phyloP scores from a whole-genome alignment of 2,888 invertebrate species.

The Mayetiola destructor region DNA sequence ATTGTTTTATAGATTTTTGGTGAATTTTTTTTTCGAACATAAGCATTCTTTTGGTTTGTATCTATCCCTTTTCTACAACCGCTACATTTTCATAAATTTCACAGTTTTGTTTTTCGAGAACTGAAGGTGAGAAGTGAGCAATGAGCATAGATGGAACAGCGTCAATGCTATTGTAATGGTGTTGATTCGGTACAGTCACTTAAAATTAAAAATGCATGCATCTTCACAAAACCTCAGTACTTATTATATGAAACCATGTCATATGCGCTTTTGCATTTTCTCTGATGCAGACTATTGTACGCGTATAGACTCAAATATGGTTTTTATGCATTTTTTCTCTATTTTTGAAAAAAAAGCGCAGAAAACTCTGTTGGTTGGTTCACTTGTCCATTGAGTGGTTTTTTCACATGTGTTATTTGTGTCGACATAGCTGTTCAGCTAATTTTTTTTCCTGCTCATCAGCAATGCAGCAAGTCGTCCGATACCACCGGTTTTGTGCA shows the following conservation, averaged over 20 bases:
- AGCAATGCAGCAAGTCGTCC: constrained; percentile 1
- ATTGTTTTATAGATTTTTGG: constrained; percentile 13
- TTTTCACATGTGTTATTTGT: background rate
- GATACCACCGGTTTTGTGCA: constrained; percentile 5
- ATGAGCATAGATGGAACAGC: background rate
- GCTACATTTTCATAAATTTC: background rate
- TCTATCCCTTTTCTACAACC: background rate
- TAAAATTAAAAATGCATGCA: constrained; percentile 12
- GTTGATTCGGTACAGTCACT: background rate
- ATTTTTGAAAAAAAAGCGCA: too few species aligned
- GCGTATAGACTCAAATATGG: background rate
- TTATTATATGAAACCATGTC: background rate
- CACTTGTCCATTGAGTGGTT: constrained; percentile 4
- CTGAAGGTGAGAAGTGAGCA: background rate
- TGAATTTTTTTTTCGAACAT: background rate
- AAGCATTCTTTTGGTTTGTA: background rate
- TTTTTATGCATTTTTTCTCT: background rate
- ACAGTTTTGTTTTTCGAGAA: constrained; percentile 1
- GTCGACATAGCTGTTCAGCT: constrained; percentile 7
- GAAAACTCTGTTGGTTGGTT: background rate
- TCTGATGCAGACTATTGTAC: too few species aligned
- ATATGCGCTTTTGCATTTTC: constrained; percentile 9
- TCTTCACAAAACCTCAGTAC: constrained; percentile 1
- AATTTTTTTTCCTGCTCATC: background rate
- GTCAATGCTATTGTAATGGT: background rate